A percentile compares a stretch with the other conserved stretches of the same genome.
Evolutionary conservation across 2,888 invertebrate species (phyloP).

Genomic region (Rhabditoides inermis): DNA sequence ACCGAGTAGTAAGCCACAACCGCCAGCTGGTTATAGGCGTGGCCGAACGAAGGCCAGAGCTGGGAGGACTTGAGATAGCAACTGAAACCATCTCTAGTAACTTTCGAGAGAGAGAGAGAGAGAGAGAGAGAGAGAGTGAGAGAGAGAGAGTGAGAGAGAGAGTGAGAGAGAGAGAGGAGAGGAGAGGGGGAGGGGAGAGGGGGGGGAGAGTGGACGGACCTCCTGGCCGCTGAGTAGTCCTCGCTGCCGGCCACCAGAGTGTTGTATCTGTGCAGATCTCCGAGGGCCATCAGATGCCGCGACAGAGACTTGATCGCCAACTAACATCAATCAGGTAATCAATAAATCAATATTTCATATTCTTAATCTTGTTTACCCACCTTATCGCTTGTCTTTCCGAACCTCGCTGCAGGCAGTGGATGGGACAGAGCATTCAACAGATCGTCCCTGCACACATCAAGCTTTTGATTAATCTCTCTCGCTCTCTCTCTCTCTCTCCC

Average conservation of each 20-base stretch:
- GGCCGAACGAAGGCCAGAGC: constrained; percentile 85
- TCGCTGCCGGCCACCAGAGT: constrained; percentile 68
- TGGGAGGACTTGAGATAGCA: constrained; percentile 84
- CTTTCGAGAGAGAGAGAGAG: not conserved
- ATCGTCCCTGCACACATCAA: not conserved
- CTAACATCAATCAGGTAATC: constrained; percentile 5
- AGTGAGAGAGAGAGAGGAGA: no score
- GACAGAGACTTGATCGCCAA: constrained; percentile 64
- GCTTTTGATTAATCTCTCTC: not conserved
- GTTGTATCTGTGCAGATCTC: constrained; percentile 82
- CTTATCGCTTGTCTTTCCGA: no score
- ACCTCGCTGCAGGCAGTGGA: no score
- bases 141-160: no score
- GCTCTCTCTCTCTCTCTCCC: not conserved
- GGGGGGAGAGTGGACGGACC: constrained; percentile 7
- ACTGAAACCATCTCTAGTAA: constrained; percentile 54
- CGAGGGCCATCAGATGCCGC: constrained; percentile 77
- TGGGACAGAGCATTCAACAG: no score
- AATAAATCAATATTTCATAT: not conserved
- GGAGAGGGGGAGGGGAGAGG: not conserved
- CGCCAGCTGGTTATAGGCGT: constrained; percentile 88
- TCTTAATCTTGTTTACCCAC: no score
- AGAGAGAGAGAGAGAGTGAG: no score
- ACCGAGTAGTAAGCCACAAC: constrained; percentile 66
- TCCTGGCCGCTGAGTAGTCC: constrained; percentile 60